Evolutionary conservation across 2,113 vertebrate genomes (phyloP).

Genomic region (Semicossyphus pulcher): DNA sequence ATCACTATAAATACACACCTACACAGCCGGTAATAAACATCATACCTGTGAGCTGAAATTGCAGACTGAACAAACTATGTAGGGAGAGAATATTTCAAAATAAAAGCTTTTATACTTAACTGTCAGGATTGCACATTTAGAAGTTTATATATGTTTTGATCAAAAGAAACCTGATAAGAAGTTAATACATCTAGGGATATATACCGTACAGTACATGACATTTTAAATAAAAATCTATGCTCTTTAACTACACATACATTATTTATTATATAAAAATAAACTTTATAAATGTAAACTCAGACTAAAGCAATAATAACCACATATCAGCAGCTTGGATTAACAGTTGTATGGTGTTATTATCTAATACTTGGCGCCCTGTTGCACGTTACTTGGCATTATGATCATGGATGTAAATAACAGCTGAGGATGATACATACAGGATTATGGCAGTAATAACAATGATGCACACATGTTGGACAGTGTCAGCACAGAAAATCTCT

Average conservation of each 20-base stretch:
- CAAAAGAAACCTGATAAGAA: conserved; percentile 18
- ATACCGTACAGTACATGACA: conserved; percentile 35
- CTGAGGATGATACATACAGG: conserved; percentile 52
- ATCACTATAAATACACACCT: conserved; percentile 63
- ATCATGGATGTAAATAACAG: conserved; percentile 60
- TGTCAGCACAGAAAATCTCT: conserved; percentile 49
- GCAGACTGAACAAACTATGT: conserved; percentile 42
- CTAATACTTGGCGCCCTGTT: conserved; percentile 73
- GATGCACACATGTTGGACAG: conserved; percentile 38
- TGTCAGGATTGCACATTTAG: conserved; percentile 36
- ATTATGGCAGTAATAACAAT: conserved; percentile 53
- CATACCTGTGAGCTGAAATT: conserved; percentile 47
- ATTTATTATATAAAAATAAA: conserved; percentile 82
- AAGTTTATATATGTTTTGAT: conserved; percentile 26
- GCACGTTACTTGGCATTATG: conserved; percentile 76
- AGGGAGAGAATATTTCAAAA: conserved; percentile 30
- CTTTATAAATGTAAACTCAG: conserved; percentile 75
- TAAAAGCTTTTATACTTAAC: conserved; percentile 38
- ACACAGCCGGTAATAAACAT: conserved; percentile 61
- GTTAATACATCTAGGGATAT: conserved; percentile 28
- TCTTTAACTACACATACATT: conserved; percentile 55
- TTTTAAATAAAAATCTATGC: conserved; percentile 29
- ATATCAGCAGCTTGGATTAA: conserved; percentile 81
- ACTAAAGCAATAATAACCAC: conserved; percentile 75
- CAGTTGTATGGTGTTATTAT: conserved; percentile 74